Evolutionary conservation across 2,113 vertebrate species (phyloP).

Genomic region (Mesocricetus auratus): DNA sequence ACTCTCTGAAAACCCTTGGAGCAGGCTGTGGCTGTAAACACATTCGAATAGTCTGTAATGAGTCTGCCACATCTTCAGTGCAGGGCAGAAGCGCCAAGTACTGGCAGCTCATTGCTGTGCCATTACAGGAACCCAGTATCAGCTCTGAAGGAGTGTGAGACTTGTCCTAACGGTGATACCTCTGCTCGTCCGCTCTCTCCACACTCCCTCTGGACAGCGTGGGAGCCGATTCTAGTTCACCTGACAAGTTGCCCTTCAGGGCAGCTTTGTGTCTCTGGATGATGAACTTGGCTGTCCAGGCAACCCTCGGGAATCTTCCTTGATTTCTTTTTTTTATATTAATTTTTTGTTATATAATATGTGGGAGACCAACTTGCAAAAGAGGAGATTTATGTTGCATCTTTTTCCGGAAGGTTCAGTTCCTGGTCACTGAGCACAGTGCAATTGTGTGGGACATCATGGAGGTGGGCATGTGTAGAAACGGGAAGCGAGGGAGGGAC

Average conservation of each 20-base stretch:
- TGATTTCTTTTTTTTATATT: not conserved
- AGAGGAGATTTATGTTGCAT: not conserved
- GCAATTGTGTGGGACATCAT: not conserved
- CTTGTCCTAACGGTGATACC: not conserved
- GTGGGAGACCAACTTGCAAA: not conserved
- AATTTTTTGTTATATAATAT: not conserved
- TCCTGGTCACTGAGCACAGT: not conserved
- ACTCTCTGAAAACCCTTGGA: not conserved
- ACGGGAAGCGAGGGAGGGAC: not conserved
- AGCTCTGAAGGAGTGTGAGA: fast-evolving
- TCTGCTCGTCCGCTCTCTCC: not conserved
- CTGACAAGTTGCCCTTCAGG: not conserved
- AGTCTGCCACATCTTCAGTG: fast-evolving
- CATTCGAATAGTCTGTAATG: not conserved
- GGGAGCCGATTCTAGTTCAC: not conserved
- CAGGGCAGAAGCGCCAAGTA: not conserved
- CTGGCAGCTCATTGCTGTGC: not conserved
- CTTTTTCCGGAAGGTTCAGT: not conserved
- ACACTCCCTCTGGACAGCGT: not conserved
- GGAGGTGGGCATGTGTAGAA: not conserved
- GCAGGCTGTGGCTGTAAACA: not conserved
- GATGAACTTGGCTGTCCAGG: not conserved
- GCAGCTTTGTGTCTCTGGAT: not conserved
- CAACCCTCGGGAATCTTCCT: not conserved
- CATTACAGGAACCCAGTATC: fast-evolving